Evolutionary conservation across 2,113 vertebrate species (phyloP).

Genomic region (Oxyruncus cristatus): DNA sequence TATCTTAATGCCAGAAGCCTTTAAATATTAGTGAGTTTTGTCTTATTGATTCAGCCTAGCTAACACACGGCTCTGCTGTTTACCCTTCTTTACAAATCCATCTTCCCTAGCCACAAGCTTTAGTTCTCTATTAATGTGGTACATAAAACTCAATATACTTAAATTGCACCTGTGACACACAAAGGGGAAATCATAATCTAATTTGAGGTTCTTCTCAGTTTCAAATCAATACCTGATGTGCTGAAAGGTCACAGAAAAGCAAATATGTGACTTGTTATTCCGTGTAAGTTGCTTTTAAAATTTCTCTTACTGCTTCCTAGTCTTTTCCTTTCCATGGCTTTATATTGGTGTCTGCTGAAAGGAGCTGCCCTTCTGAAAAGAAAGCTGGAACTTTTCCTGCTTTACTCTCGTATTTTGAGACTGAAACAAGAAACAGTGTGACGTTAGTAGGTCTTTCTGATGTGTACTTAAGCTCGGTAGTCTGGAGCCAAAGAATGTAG

Average conservation of each 20-base stretch:
- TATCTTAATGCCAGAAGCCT: background rate
- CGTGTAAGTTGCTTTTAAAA: background rate
- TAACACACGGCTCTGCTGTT: background rate
- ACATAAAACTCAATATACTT: background rate
- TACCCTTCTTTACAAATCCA: background rate
- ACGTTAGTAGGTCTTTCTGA: background rate
- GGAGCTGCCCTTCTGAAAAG: background rate
- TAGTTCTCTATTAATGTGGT: background rate
- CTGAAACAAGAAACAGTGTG: background rate
- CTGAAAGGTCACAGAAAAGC: background rate
- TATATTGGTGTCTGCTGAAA: background rate
- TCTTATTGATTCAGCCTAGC: background rate
- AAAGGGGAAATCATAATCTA: background rate
- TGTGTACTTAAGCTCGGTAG: background rate
- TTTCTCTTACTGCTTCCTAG: background rate
- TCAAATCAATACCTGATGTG: background rate
- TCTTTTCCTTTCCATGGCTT: background rate
- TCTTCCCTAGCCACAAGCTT: background rate
- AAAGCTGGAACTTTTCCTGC: background rate
- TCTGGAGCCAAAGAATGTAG: background rate
- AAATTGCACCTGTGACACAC: conserved; percentile 5
- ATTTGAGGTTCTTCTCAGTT: background rate
- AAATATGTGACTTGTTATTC: background rate
- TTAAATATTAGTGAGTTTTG: background rate
- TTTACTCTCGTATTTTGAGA: background rate